Conservation (phyloP, 2,888 invertebrate species). For the Caenorhabditis panamensis region DNA sequence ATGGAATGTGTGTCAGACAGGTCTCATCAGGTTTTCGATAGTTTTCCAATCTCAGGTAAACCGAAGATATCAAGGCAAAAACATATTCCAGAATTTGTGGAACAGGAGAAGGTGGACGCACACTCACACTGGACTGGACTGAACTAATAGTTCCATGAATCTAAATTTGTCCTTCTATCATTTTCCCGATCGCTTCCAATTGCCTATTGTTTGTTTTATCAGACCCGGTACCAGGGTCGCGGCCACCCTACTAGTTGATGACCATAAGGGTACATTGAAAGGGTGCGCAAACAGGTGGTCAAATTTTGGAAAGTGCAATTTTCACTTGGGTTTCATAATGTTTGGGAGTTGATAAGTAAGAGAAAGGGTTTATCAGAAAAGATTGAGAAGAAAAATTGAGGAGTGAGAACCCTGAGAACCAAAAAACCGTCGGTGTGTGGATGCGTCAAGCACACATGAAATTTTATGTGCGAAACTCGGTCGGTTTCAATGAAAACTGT, state of each 20-base stretch:
- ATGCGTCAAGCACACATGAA: slow-evolving; percentile 17
- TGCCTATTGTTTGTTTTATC: slow-evolving; percentile 55
- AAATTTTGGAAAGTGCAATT: slow-evolving; percentile 45
- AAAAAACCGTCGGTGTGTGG: slow-evolving; percentile 3
- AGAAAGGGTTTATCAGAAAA: slow-evolving; percentile 8
- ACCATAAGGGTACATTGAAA: slow-evolving; percentile 49
- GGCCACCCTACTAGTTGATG: slow-evolving; percentile 49
- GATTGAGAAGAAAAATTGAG: neutral
- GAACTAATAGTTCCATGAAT: slow-evolving; percentile 30
- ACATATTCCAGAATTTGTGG: no score
- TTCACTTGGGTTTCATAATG: neutral
- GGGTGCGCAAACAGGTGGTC: slow-evolving; percentile 56
- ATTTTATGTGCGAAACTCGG: slow-evolving; percentile 45
- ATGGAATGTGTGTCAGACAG: slow-evolving; percentile 33
- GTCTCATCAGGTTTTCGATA: slow-evolving; percentile 32
- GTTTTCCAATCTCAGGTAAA: no score
- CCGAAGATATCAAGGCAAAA: no score
- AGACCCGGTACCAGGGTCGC: slow-evolving; percentile 58
- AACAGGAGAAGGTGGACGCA: no score
- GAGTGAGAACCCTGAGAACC: slow-evolving; percentile 2
- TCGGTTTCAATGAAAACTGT: slow-evolving; percentile 21
- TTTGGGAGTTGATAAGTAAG: neutral
- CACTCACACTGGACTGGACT: slow-evolving; percentile 1
- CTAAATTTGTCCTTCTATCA: neutral
- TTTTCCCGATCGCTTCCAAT: slow-evolving; percentile 32